Evolutionary conservation across 2,888 invertebrate species (phyloP), one percentile per base, ranked within the genome.

Genomic region (Cantharis rustica): DNA sequence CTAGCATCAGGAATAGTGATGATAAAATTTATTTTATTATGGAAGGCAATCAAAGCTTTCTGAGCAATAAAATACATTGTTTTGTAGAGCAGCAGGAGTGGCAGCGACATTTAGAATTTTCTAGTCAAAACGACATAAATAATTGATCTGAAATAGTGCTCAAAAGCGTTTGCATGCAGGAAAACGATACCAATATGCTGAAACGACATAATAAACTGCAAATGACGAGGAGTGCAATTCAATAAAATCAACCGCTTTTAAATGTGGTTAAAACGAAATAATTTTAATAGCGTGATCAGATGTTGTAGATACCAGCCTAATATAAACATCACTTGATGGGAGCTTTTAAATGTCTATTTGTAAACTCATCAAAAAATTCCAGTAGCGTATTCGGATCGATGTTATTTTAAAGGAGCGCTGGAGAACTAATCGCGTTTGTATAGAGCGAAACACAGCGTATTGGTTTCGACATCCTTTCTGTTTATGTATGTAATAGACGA

Each of bases 351-450:
- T 66, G 64, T 66, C 64, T 63, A 72, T 64, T 72, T 72, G 72
- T 72, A 72, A 68, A 72, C 66, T 47, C 68, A 66, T 72, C 72
- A 23, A 66, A 72, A 72, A 72, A 72, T 72, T 72, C 68, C 23
- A n/a, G 64, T n/a, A 20, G 64, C 17, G 66, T 16, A 31, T 31
- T 17, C 23, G n/a, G 66, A 72, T 72, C 72, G 72, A 72, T 69
- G 69, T 68, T 68, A 72, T 72, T 72, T 72, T 72, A 72, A 26
- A 72, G 66, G 75, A 75, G 66, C 66, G 71, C 66, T 68, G 61
- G 75, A 61, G 68, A 75, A 71, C 71, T 74, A 74, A 74, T 70
- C 74, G 74, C 69, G 70, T 74, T 74, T 70, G 70, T 70, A 74
- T 74, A 63, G 26, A 74, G 71, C 71, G 71, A 17, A 75, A 75